Base-by-base conservation (phyloP, 1,140 invertebrate genomes). In the Lepidurus arcticus region DNA sequence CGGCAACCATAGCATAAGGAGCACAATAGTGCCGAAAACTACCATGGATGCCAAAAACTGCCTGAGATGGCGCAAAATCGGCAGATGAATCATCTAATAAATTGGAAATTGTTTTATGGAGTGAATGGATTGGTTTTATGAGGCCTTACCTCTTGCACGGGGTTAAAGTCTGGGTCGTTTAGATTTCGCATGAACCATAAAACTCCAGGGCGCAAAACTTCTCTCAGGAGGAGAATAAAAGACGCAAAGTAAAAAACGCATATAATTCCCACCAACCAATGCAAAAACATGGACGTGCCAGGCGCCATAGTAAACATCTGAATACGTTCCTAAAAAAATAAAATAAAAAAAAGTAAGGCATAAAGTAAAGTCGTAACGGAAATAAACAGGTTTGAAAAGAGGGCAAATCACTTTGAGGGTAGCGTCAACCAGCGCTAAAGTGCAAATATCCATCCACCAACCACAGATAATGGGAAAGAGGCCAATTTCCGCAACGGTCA, bases 171-270 rank as follows among this genome's bases (percentile, higher is more conserved):
- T 0, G 98, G 97, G 87, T 99, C 97, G 85, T 99, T 99, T 9
- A 99, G 87, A 85, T 99, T 99, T 81, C 96, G 89, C 75, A 97
- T 86, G 84, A 99, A 98, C 96, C 96, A 99, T 1, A 99, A 87
- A 0, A 99, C 95, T 0, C 97, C 97, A 0, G 97, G 97, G 76
- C 97, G 87, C 8, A 99, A 84, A 4, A 99, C 94, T 87, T 99
- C 98, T 74, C 97, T 87, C 4, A 99, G 85, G 1, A 98, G 86
- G 1, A 98, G 87, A 47, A 99, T 95, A 83, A 99, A 99, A 0
- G 96, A 98, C 9, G 97, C 98, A 84, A 99, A 99, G 86, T 99
- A 99, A 85, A 99, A 99, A 16, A 99, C 96, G 85, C 98, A 99
- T 1, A 99, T 92, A 96, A 99, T 98, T 76, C 97, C 97, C n/a